Evolutionary conservation across 2,888 invertebrate species (phyloP).

Genomic region (Nipponacmea schrenckii): DNA sequence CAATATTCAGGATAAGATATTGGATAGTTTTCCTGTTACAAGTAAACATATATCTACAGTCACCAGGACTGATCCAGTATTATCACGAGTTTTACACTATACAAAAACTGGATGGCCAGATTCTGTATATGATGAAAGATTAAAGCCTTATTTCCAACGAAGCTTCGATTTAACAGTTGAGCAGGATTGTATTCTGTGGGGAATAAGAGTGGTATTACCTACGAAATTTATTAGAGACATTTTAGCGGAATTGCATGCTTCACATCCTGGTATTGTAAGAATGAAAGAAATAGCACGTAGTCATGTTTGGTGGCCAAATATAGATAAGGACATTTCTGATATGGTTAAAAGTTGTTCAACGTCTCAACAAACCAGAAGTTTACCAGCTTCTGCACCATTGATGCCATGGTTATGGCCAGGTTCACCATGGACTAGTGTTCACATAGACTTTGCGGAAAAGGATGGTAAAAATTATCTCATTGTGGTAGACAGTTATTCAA

Average conservation of each 20-base stretch:
- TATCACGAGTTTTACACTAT: constrained; percentile 10
- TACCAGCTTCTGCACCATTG: not conserved
- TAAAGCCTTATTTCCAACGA: constrained; percentile 11
- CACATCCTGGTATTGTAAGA: constrained; percentile 7
- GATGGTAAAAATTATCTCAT: constrained; percentile 52
- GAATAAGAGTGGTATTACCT: constrained; percentile 1
- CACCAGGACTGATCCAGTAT: not conserved
- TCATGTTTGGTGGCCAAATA: constrained; percentile 14
- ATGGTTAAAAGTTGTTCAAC: not conserved
- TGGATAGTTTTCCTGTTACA: not conserved
- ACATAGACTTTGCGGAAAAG: constrained; percentile 67
- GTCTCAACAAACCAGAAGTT: constrained; percentile 10
- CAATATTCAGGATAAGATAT: not conserved
- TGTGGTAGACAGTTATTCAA: constrained; percentile 65
- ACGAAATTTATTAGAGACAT: not conserved
- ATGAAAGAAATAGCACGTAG: constrained; percentile 2
- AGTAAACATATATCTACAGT: not conserved
- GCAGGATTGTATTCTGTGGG: constrained; percentile 5
- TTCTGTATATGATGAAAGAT: constrained; percentile 8
- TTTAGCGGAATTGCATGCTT: not conserved
- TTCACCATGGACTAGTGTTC: constrained; percentile 60
- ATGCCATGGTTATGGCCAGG: constrained; percentile 11
- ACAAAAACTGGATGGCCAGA: constrained; percentile 11
- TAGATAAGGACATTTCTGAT: not conserved
- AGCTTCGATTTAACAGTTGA: constrained; percentile 5